These are phyloP conservation scores for Lasioglossum calceatum DNA, from an alignment of 2,888 invertebrate species.

Conservation along the genomic window DNA sequence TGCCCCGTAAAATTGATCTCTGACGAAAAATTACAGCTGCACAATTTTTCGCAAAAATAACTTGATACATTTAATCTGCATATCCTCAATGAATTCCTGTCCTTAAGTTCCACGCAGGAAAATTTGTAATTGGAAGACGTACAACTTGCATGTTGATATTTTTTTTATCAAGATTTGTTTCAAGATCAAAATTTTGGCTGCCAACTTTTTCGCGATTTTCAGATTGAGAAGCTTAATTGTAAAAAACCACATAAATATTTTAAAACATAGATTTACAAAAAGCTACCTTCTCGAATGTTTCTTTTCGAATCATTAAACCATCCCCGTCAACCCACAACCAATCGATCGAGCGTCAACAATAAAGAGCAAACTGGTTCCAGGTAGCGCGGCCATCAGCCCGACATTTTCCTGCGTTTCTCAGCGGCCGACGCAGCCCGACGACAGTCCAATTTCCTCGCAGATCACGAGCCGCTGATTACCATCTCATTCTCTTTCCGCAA, in stretches of 20 bases:
- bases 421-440: not conserved
- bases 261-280: too few species aligned
- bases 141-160: not conserved
- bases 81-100: not conserved
- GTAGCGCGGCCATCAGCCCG: not conserved
- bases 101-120: not conserved
- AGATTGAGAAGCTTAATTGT: too few species aligned
- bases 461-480: not conserved
- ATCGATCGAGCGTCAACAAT: not conserved
- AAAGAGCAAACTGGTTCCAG: not conserved
- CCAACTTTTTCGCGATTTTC: too few species aligned
- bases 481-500: not conserved
- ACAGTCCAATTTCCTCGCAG: slow-evolving; percentile 2
- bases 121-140: not conserved
- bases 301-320: not conserved
- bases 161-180: too few species aligned
- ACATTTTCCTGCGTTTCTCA: not conserved
- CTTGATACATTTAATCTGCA: not conserved
- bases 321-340: not conserved
- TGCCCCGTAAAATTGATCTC: slow-evolving; percentile 24
- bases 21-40: not conserved
- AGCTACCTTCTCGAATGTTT: too few species aligned
- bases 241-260: too few species aligned
- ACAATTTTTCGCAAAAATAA: not conserved
- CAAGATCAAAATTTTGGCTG: too few species aligned